Conservation (phyloP, 2,113 vertebrate species). For the Xiphophorus hellerii region DNA sequence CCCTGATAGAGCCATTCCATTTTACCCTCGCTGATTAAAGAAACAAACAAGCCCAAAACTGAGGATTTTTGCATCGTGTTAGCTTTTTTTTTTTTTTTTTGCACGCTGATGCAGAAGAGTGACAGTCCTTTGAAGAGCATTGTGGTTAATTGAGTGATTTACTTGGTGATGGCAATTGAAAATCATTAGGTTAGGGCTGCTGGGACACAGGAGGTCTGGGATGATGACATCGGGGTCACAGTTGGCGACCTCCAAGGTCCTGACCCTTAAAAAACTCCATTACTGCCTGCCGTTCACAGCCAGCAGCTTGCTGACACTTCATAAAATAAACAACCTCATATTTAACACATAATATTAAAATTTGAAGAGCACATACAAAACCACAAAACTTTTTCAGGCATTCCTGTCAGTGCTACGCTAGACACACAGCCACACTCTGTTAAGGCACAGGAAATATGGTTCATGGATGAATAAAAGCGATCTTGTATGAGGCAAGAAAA, state of each 20-base stretch:
- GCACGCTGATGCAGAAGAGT: constrained; percentile 21
- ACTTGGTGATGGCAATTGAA: constrained; percentile 62
- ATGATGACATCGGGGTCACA: constrained; percentile 47
- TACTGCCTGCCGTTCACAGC: constrained; percentile 32
- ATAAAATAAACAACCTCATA: background rate
- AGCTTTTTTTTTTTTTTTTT: constrained; percentile 19
- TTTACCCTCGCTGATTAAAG: constrained; percentile 55
- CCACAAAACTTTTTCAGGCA: constrained; percentile 17
- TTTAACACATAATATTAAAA: background rate
- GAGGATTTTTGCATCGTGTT: constrained; percentile 16
- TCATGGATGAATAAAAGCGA: constrained; percentile 27
- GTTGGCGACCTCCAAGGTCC: constrained; percentile 57
- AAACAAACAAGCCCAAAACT: constrained; percentile 62
- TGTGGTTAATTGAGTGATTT: constrained; percentile 65
- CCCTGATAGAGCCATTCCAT: constrained; percentile 50
- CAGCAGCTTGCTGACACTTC: background rate
- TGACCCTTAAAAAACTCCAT: constrained; percentile 39
- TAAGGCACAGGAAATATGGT: constrained; percentile 6
- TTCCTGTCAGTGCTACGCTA: constrained; percentile 27
- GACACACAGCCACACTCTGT: constrained; percentile 3
- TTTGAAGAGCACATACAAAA: background rate
- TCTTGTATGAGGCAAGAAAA: constrained; percentile 34
- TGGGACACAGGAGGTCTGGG: constrained; percentile 37
- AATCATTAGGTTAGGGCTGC: constrained; percentile 68
- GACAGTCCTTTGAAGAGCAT: constrained; percentile 21